Base-by-base conservation (phyloP, 1,140 invertebrate genomes). In the Zaprionus davidi region DNA sequence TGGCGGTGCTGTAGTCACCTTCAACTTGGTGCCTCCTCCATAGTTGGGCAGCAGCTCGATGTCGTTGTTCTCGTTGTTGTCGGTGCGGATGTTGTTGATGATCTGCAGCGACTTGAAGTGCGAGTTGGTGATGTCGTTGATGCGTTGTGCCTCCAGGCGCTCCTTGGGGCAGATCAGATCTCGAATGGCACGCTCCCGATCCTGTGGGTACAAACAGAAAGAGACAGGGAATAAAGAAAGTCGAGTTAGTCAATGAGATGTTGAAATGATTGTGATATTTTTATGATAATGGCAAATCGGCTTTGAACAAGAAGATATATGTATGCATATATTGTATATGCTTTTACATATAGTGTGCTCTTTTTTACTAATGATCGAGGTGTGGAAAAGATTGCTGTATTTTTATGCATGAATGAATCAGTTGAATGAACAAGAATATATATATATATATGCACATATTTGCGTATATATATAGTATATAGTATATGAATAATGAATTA, bases 41-140 rank as follows among this genome's bases (percentile, higher is more conserved):
- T 90, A 90, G 41, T 82, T 82, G 17, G 76, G 72, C 71, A 91
- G 20, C 44, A 92, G 11, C 2, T 91, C 91, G 49, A 92, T 92
- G 51, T 93, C 81, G 58, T 93, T 93, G 68, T 92, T 90, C 71
- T 93, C 92, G 24, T 92, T 92, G 71, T 93, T 93, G 62, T 93
- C 92, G 17, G 92, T 86, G 46, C 73, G 90, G 22, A 92, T 91
- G 62, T 80, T 90, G 34, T 92, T 91, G 55, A 93, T 92, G 36
- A 92, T 92, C 64, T 92, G 91, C 44, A 92, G 73, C 0, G 92
- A 92, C 55, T 92, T 92, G 78, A 92, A 91, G 77, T 92, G 92
- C 11, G 91, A 92, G 56, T 85, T 92, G 57, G 92, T 88, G 26
- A 92, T 91, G 67, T 92, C 91, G 22, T 81, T 92, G 38, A 92